Evolutionary conservation across 2,113 vertebrate species (phyloP).

Genomic region (Platichthys flesus): DNA sequence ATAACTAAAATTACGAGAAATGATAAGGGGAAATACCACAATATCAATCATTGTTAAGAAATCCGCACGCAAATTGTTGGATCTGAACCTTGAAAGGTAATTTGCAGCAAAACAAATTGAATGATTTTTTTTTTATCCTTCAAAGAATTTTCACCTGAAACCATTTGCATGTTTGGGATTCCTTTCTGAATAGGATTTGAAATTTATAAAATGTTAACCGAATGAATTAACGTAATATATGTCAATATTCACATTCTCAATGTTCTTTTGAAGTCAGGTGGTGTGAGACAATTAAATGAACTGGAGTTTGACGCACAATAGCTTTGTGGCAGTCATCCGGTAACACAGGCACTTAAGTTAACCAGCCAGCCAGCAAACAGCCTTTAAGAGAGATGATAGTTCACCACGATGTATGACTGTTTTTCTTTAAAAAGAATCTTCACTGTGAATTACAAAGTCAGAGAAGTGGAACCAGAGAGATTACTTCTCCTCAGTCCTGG

Average conservation of each 20-base stretch:
- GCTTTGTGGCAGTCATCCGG: background rate
- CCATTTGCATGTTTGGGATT: background rate
- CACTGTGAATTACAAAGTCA: slow-evolving; percentile 56
- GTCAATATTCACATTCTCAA: too few species aligned
- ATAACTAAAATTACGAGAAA: too few species aligned
- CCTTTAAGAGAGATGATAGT: slow-evolving; percentile 2
- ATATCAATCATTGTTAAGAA: too few species aligned
- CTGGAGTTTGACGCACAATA: background rate
- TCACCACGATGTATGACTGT: slow-evolving; percentile 10
- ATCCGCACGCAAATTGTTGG: too few species aligned
- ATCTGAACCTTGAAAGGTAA: too few species aligned
- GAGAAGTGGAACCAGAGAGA: slow-evolving; percentile 40
- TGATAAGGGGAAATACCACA: too few species aligned
- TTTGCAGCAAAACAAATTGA: too few species aligned
- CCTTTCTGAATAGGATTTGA: background rate
- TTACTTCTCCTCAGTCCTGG: slow-evolving; percentile 28
- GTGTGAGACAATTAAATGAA: background rate
- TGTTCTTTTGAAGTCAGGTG: background rate
- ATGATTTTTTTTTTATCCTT: too few species aligned
- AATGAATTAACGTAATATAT: too few species aligned
- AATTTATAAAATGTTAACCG: too few species aligned
- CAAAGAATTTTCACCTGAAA: too few species aligned
- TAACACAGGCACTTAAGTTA: background rate
- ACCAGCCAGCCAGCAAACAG: slow-evolving; percentile 26
- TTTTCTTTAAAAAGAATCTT: slow-evolving; percentile 36